These are phyloP conservation scores for Centroberyx gerrardi DNA, from an alignment of 2,797 vertebrate genomes.

Conservation along the genomic window DNA sequence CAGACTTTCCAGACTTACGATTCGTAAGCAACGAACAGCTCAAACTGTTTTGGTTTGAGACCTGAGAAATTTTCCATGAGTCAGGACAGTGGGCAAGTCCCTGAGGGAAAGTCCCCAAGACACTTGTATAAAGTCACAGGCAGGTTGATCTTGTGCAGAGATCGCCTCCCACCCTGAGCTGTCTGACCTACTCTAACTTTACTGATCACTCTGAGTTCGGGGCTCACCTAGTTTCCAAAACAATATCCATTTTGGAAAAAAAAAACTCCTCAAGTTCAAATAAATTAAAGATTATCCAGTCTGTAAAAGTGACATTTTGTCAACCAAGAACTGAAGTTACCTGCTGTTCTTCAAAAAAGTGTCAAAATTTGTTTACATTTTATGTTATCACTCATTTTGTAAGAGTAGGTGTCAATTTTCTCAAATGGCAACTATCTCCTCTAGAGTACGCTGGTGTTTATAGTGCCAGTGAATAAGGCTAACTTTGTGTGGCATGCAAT, in stretches of 20 bases:
- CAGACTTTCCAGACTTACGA: conserved; percentile 52
- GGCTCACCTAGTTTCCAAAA: background rate
- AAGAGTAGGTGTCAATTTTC: background rate
- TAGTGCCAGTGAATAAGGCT: background rate
- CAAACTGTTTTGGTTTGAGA: conserved; percentile 34
- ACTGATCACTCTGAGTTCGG: background rate
- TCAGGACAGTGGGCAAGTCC: conserved; percentile 29
- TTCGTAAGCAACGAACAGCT: conserved; percentile 45
- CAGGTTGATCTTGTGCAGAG: background rate
- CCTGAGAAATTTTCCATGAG: conserved; percentile 43
- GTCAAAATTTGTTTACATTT: no score
- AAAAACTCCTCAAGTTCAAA: no score
- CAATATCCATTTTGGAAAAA: no score
- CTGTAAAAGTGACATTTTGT: background rate
- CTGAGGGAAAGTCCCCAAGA: conserved; percentile 29
- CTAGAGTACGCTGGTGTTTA: background rate
- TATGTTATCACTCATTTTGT: background rate
- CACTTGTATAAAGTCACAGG: conserved; percentile 3
- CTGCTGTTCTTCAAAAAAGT: no score
- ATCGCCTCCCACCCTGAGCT: background rate
- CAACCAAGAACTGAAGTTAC: no score
- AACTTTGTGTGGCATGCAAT: conserved; percentile 9
- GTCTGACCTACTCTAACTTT: background rate
- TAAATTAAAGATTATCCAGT: background rate
- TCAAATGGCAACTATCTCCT: background rate